Base-by-base conservation (phyloP, 2,797 vertebrate genomes). In the Sebastes cheni region DNA sequence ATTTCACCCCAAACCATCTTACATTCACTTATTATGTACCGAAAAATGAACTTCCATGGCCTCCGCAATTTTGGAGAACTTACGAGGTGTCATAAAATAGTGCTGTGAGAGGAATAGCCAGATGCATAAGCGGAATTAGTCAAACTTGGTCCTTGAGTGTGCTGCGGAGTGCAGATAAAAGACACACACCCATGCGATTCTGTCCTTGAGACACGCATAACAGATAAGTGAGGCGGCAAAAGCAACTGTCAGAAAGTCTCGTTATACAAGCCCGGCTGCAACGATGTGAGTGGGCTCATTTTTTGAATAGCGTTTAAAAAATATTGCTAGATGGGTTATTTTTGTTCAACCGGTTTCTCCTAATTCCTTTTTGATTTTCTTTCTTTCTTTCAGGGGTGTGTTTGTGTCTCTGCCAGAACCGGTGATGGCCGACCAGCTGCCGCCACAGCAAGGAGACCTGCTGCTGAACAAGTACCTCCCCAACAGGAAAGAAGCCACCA, bases 141-240 rank as follows among this genome's bases (percentile, higher is more conserved):
- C 27, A 23, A 7, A 60, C 42, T 6, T 25, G n/a, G 65, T 11
- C 80, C 46, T 64, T 61, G 75, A 22, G 25, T 8, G 74, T 64
- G 60, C 85, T 92, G 91, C 52, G 14, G 22, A 4, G 16, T 3
- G 1, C 32, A 86, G 92, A 94, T 94, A 93, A 93, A 76, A 60
- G 11, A 68, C 70, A 32, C 86, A 73, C 91, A 55, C 91, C 85
- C 91, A 75, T 67, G 1, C 1, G 1, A 2, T 13, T 30, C 60
- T 1, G 67, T 69, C 86, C 89, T 84, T 89, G 83, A 81, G 78
- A 61, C 54, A 0, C 22, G 34, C 72, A 29, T 73, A 5, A 1
- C 32, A 85, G 91, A 92, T 93, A 93, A 93, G 88, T 59, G 30
- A 56, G n/a, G 14, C 72, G 7, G 39, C 20, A 12, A 61, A 76